These are phyloP conservation scores for Drusus annulatus DNA, from an alignment of 1,140 invertebrate genomes.

Conservation along the genomic window DNA sequence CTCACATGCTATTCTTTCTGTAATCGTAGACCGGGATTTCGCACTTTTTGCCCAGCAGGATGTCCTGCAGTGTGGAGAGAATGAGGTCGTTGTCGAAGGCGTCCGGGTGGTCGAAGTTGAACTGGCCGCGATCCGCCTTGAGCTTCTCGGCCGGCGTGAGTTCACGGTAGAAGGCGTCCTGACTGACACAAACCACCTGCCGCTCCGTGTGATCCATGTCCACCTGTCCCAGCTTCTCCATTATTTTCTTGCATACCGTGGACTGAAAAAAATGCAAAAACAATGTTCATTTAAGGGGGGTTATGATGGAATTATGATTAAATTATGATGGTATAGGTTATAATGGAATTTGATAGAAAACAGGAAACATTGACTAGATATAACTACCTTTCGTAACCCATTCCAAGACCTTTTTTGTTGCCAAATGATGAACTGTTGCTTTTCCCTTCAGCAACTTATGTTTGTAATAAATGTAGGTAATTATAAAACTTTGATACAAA, in stretches of 20 bases:
- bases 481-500: too few relatives aligned
- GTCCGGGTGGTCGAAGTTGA: constrained; percentile 98
- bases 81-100: constrained; percentile 92
- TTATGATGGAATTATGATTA: too few relatives aligned
- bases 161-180: constrained; percentile 96
- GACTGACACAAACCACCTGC: constrained; percentile 94
- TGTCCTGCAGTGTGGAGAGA: constrained; percentile 83
- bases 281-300: too few relatives aligned
- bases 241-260: constrained; percentile 96
- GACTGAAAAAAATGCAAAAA: constrained; percentile 74
- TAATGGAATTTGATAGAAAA: too few relatives aligned
- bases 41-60: constrained; percentile 87
- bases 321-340: too few relatives aligned
- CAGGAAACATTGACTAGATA: too few relatives aligned
- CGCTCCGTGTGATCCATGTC: constrained; percentile 91
- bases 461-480: too few relatives aligned
- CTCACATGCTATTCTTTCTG: constrained; percentile 86
- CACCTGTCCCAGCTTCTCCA: constrained; percentile 93
- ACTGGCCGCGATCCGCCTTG: constrained; percentile 91
- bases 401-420: too few relatives aligned
- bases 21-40: constrained; percentile 95
- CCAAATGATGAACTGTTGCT: too few relatives aligned
- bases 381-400: too few relatives aligned
- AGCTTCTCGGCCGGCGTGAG: constrained; percentile 85
- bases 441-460: too few relatives aligned